These are phyloP conservation scores for Morpho deidamia DNA, from an alignment of 2,888 invertebrate genomes.

Conservation along the genomic window DNA sequence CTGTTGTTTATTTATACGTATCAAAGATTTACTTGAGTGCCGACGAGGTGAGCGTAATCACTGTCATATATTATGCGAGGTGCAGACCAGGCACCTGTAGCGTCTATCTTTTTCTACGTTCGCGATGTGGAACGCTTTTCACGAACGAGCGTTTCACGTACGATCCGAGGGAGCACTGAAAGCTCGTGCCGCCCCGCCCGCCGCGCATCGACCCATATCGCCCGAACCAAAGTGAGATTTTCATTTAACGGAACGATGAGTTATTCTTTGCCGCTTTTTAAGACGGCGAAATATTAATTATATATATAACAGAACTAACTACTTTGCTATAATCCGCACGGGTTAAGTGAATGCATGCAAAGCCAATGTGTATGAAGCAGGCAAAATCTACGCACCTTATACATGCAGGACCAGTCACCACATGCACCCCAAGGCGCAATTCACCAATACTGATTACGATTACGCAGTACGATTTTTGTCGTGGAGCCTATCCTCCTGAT, in stretches of 20 bases:
- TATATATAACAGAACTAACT: too few species aligned
- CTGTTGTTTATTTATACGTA: constrained; percentile 25
- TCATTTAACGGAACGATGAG: constrained; percentile 6
- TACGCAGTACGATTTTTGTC: too few species aligned
- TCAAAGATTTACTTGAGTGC: constrained; percentile 46
- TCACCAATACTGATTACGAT: too few species aligned
- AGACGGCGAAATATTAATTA: neutral
- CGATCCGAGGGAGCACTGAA: constrained; percentile 47
- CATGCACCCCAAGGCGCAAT: too few species aligned
- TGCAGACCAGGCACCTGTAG: constrained; percentile 54
- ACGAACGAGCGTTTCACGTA: constrained; percentile 41
- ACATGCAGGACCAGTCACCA: too few species aligned
- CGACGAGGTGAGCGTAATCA: constrained; percentile 40
- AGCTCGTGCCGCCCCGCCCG: constrained; percentile 41
- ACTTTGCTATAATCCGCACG: too few species aligned
- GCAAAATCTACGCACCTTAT: too few species aligned
- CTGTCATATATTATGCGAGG: constrained; percentile 51
- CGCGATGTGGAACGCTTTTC: constrained; percentile 22
- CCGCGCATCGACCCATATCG: constrained; percentile 42
- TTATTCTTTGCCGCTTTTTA: constrained; percentile 9
- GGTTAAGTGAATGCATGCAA: too few species aligned
- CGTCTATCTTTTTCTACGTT: constrained; percentile 45
- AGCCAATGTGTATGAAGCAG: too few species aligned
- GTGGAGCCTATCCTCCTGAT: too few species aligned
- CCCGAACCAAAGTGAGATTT: constrained; percentile 22